Conservation (phyloP, 2,797 vertebrate species). For the Tragelaphus eurycerus region DNA sequence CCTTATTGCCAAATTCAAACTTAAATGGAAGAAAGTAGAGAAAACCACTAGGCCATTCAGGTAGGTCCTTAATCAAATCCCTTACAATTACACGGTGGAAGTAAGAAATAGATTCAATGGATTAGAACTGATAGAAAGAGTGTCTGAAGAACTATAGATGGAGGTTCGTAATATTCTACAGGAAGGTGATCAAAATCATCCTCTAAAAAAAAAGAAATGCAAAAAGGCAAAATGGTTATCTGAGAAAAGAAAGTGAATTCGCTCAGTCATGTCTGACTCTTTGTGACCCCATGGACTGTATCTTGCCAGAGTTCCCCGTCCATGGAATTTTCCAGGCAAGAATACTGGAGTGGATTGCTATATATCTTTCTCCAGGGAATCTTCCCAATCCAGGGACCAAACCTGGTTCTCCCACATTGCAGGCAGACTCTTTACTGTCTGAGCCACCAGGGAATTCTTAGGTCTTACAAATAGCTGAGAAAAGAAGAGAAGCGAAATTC, state of each 20-base stretch:
- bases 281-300: background rate
- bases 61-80: background rate
- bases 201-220: background rate
- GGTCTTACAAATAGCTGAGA: background rate
- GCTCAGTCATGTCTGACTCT: background rate
- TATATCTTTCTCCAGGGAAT: background rate
- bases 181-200: no score
- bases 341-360: background rate
- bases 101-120: fast-evolving
- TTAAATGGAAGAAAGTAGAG: background rate
- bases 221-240: background rate
- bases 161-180: no score
- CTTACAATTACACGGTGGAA: background rate
- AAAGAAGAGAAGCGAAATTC: background rate
- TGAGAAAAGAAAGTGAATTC: background rate
- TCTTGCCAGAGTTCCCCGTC: background rate
- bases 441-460: background rate
- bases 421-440: background rate
- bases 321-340: background rate
- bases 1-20: background rate
- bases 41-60: background rate
- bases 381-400: background rate
- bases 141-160: no score
- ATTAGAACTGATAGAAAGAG: background rate
- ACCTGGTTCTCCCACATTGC: background rate